Conservation (phyloP, 2,113 vertebrate genomes). For the Polyodon spathula region DNA sequence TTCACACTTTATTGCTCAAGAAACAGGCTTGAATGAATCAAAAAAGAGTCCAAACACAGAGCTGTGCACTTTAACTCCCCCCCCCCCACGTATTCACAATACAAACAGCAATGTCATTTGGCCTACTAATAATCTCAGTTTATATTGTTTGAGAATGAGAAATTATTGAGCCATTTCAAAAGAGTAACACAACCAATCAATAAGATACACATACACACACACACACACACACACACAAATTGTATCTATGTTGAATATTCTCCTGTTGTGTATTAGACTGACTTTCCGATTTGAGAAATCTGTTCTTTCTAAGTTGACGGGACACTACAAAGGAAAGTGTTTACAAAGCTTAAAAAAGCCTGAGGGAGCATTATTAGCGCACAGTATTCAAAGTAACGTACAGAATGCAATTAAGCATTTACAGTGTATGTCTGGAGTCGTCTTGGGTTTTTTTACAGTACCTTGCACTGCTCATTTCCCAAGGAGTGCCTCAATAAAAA, state of each 20-base stretch:
- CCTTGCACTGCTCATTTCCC: slow-evolving; percentile 33
- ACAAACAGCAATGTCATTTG: too few relatives aligned
- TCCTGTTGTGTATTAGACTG: slow-evolving; percentile 2
- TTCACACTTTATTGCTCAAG: too few relatives aligned
- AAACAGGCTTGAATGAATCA: too few relatives aligned
- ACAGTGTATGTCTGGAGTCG: slow-evolving; percentile 41
- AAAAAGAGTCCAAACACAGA: too few relatives aligned
- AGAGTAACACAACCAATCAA: slow-evolving; percentile 21
- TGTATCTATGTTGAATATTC: slow-evolving; percentile 9
- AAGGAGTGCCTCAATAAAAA: too few relatives aligned
- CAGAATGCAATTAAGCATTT: slow-evolving; percentile 48
- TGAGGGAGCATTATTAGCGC: slow-evolving; percentile 44
- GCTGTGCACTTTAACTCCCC: too few relatives aligned
- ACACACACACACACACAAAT: slow-evolving; percentile 4
- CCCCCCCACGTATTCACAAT: too few relatives aligned
- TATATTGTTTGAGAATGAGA: too few relatives aligned
- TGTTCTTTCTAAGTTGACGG: slow-evolving; percentile 41
- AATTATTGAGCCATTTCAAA: slow-evolving; percentile 39
- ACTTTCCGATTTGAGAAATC: slow-evolving; percentile 40
- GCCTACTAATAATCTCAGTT: too few relatives aligned
- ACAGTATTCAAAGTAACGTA: slow-evolving; percentile 45
- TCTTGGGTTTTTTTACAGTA: slow-evolving; percentile 38
- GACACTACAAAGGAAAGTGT: slow-evolving; percentile 48
- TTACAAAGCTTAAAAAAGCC: slow-evolving; percentile 48
- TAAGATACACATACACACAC: slow-evolving; percentile 17